Evolutionary conservation across 2,888 invertebrate species (phyloP).

Genomic region (Griposia aprilina): DNA sequence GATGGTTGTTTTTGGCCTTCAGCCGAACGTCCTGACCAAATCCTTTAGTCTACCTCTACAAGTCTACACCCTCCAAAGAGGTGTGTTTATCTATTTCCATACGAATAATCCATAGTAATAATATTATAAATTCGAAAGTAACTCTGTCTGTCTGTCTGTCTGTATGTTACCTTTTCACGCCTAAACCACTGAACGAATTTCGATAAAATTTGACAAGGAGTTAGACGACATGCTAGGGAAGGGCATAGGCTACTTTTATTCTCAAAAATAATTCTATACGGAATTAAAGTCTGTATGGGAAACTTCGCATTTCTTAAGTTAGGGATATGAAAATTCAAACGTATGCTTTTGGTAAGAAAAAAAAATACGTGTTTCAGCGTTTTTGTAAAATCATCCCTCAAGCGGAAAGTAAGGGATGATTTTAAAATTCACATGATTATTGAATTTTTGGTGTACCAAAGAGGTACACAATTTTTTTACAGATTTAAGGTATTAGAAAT

Average conservation of each 20-base stretch:
- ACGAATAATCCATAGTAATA: too few relatives aligned
- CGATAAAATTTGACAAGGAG: background rate
- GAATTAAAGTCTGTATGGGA: too few relatives aligned
- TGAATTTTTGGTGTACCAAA: too few relatives aligned
- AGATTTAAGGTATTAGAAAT: too few relatives aligned
- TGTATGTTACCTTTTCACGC: background rate
- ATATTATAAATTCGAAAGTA: background rate
- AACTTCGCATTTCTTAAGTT: too few relatives aligned
- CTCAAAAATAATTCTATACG: background rate
- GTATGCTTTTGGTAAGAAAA: too few relatives aligned
- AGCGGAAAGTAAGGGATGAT: too few relatives aligned
- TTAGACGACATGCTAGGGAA: background rate
- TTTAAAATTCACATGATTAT: too few relatives aligned
- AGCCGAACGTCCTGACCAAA: slow-evolving; percentile 18
- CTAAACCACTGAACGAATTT: background rate
- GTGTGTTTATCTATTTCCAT: background rate
- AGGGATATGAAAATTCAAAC: too few relatives aligned
- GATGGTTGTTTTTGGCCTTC: slow-evolving; percentile 13
- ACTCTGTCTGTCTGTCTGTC: background rate
- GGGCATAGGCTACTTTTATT: background rate
- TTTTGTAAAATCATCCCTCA: too few relatives aligned
- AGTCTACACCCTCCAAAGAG: background rate
- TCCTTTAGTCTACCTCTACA: background rate
- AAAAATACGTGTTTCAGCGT: too few relatives aligned
- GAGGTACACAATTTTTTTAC: too few relatives aligned